Base-by-base conservation (phyloP, 2,888 invertebrate genomes). In the Orthonevra nobilis region DNA sequence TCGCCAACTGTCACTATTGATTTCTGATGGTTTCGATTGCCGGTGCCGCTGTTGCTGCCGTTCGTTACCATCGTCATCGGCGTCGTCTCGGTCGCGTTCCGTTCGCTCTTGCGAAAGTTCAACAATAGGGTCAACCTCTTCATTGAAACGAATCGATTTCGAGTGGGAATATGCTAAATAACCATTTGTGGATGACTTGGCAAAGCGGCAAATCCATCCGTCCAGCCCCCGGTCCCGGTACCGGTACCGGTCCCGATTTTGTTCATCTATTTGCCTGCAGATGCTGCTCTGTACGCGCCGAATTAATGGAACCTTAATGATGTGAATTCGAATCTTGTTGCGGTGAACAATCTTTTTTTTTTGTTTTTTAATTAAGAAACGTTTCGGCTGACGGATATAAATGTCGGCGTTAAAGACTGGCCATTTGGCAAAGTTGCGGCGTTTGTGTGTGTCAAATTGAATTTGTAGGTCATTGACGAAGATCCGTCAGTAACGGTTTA, bases 101-200 rank as follows among this genome's bases (percentile, higher is more conserved):
- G n/a, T n/a, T n/a, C n/a, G n/a, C n/a, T n/a, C n/a, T 60, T 77
- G 77, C 77, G 70, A 79, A 79, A 79, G 77, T 79, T 79, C 66
- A 70, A 72, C 77, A 77, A 60, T 72, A 77, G 46, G 64, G 63
- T 72, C 77, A 72, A 60, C 64, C 52, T 28, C 58, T 64, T 44
- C 60, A 52, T 64, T 46, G 44, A 72, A 66, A 72, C 77, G 66
- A 79, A 72, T 79, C 77, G 54, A 79, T 79, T 79, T 38, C 20
- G 60, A 32, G 61, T 36, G 72, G 72, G 60, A 79, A 66, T 72
- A 79, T 79, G 72, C 77, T 79, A 74, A 79, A 81, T 81, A 83
- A 81, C 82, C 81, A 83, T 83, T 83, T 83, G 82, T 82, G 82
- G 72, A 81, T 82, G 82, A 82, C 82, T 82, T 79, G 82, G 81